A percentile compares a stretch with the other conserved stretches of the same genome.
phyloP scores from a whole-genome alignment of 2,797 vertebrate species.

The Lithobates pipiens region DNA sequence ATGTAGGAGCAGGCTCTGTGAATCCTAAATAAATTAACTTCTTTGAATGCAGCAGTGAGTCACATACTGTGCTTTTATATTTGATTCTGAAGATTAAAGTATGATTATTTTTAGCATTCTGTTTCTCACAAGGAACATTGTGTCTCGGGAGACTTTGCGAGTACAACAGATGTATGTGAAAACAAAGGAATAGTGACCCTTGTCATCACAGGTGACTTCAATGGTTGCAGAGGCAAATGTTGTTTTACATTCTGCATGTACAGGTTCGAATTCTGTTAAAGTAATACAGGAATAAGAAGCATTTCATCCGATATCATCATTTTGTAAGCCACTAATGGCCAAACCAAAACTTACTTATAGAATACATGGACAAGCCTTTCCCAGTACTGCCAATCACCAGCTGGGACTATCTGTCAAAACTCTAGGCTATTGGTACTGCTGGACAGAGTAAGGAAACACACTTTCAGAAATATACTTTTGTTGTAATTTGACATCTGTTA shows the following conservation, averaged over 20 bases:
- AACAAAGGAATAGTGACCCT: constrained; percentile 10
- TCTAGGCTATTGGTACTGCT: too few species aligned
- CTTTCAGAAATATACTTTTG: too few species aligned
- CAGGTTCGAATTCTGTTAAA: background rate
- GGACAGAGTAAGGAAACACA: too few species aligned
- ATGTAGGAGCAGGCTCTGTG: background rate
- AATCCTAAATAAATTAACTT: constrained; percentile 18
- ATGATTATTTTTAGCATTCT: constrained; percentile 24
- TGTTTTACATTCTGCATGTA: background rate
- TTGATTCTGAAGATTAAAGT: constrained; percentile 43
- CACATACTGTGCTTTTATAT: constrained; percentile 36
- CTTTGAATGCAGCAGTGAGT: background rate
- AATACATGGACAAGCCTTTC: too few species aligned
- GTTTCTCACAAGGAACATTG: constrained; percentile 26
- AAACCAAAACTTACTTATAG: too few species aligned
- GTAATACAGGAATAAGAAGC: too few species aligned
- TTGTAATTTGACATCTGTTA: too few species aligned
- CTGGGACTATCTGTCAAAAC: too few species aligned
- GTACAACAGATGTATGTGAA: constrained; percentile 16
- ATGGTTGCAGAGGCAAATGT: background rate
- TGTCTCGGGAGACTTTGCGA: constrained; percentile 10
- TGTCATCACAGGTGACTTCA: background rate
- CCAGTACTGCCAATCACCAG: too few species aligned
- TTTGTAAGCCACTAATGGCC: too few species aligned
- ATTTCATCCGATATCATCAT: too few species aligned